Evolutionary conservation across 2,113 vertebrate species (phyloP).

Genomic region (Ginglymostoma cirratum): DNA sequence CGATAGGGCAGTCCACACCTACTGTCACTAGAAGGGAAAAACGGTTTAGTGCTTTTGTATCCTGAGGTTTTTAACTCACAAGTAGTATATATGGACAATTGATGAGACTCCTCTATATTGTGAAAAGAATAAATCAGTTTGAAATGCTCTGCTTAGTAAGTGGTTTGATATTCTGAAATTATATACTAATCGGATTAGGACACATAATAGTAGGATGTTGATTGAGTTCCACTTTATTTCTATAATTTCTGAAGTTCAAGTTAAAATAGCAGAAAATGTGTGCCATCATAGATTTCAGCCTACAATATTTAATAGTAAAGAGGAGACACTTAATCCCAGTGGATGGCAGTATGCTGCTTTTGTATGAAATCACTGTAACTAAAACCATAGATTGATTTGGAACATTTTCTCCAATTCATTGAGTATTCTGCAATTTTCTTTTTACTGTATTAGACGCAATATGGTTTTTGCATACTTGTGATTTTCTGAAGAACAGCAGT

Average conservation of each 20-base stretch:
- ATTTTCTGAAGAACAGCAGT: neutral
- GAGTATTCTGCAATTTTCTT: constrained; percentile 22
- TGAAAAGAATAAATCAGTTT: neutral
- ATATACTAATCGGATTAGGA: constrained; percentile 5
- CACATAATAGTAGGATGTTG: neutral
- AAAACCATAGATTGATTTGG: constrained; percentile 52
- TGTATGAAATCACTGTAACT: constrained; percentile 69
- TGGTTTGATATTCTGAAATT: constrained; percentile 10
- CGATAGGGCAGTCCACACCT: constrained; percentile 33
- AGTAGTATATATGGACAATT: neutral
- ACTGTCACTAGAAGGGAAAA: neutral
- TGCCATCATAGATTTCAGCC: constrained; percentile 28
- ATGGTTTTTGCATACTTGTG: neutral
- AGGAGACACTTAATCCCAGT: constrained; percentile 58
- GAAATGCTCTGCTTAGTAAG: neutral
- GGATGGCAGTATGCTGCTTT: constrained; percentile 67
- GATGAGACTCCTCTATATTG: neutral
- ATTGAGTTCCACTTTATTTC: constrained; percentile 5
- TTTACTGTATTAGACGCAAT: neutral
- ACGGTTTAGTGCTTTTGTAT: neutral
- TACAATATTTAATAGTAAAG: constrained; percentile 53
- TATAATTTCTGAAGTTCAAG: constrained; percentile 23
- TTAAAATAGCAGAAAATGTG: constrained; percentile 33
- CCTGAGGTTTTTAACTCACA: constrained; percentile 2
- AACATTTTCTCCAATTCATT: constrained; percentile 24